Evolutionary conservation across 1,140 invertebrate species (phyloP), one percentile per base, ranked within the genome.

Genomic region (Branchinecta lynchi): DNA sequence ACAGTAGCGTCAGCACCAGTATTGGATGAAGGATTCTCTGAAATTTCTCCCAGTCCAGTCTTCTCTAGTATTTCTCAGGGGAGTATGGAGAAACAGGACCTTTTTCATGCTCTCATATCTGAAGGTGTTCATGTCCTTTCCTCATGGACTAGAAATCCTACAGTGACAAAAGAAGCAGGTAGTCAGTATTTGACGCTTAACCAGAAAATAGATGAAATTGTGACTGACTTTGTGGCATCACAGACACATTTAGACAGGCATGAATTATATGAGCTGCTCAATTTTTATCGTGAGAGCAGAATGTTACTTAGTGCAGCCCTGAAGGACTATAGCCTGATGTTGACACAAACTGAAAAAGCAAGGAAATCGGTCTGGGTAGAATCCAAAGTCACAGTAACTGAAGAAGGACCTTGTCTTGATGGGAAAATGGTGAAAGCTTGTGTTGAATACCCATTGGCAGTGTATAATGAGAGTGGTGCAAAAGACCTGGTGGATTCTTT

Each of bases 1-100:
- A 60, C 17, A 20, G 51, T 60, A 60, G 51, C 51, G 3, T 60
- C 51, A 15, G 51, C 51, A 15, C 51, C 51, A 60, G 51, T 60
- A 15, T 60, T 60, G 17, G 51, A 60, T 60, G 51, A 60, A 60
- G 51, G 51, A 60, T 60, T 60, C 17, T 60, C 51, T 12, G 51
- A 60, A 60, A 15, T 60, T 60, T 15, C 12, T 20, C 51, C 12
- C 12, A 60, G 51, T 60, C 51, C 51, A 3, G 17, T 12, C 12
- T 60, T 60, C 6, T 60, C 51, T 3, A 20, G 12, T 15, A 3
- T 20, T 1, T 20, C 17, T 12, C 51, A 60, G 17, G 12, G 12
- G 12, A 15, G 51, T 20, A 15, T 60, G 17, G 51, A 60, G 17
- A 60, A 60, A 60, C 17, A 12, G 17, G 51, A 60, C 17, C 17